Conservation (phyloP, 2,113 vertebrate species). For the Crypturellus undulatus region DNA sequence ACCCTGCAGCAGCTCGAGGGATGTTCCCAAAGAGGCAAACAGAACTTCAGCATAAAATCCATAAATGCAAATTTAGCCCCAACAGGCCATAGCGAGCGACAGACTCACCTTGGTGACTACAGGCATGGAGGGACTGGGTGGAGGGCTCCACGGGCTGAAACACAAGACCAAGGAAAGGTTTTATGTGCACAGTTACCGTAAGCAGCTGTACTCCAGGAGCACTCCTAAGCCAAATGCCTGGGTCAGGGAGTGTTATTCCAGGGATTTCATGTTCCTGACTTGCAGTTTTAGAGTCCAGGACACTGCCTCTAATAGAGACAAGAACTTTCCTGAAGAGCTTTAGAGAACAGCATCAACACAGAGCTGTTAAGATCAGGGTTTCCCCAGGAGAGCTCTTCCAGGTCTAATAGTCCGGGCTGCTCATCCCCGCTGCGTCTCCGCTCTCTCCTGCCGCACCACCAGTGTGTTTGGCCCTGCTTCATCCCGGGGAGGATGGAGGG, state of each 20-base stretch:
- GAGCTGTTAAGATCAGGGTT: neutral
- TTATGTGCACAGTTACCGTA: neutral
- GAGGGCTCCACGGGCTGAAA: slow-evolving; percentile 18
- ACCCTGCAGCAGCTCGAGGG: slow-evolving; percentile 11
- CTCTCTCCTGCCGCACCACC: neutral
- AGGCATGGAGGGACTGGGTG: slow-evolving; percentile 10
- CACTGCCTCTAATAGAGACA: neutral
- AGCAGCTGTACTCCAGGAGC: neutral
- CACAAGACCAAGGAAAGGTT: slow-evolving; percentile 5
- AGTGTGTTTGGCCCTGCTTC: neutral
- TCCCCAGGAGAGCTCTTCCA: neutral
- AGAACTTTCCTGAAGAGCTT: neutral
- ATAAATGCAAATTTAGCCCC: neutral
- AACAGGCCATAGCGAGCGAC: neutral
- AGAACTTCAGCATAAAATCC: neutral
- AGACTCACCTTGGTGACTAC: slow-evolving; percentile 37
- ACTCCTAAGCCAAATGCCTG: neutral
- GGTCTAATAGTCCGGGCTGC: neutral
- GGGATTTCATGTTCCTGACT: neutral
- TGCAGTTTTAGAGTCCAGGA: neutral
- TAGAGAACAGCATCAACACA: neutral
- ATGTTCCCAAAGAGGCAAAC: slow-evolving; percentile 28
- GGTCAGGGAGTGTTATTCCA: neutral
- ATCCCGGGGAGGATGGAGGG: neutral
- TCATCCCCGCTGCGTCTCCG: neutral